A percentile compares a stretch with the other conserved stretches of the same genome.
These are phyloP conservation scores for Clarias laeviceps DNA, from an alignment of 2,797 vertebrate genomes.

Conservation along the genomic window DNA sequence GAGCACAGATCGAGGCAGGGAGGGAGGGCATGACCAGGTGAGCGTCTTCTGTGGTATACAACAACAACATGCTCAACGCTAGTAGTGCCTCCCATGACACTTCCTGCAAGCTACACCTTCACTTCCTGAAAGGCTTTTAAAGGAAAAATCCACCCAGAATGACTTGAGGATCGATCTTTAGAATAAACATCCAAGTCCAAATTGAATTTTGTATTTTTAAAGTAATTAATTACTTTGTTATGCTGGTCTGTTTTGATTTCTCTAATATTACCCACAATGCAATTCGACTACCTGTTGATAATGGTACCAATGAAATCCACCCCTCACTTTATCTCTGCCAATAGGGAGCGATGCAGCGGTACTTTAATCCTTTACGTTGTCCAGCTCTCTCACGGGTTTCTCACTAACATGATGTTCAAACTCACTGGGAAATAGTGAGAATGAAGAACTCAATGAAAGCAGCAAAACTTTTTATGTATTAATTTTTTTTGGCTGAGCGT, in stretches of 20 bases:
- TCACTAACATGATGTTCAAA: not conserved
- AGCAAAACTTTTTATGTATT: too few species aligned
- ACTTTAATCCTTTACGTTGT: not conserved
- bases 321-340: not conserved
- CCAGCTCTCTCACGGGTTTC: not conserved
- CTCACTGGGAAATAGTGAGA: not conserved
- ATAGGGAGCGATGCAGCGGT: not conserved
- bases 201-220: not conserved
- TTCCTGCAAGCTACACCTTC: slow-evolving; percentile 57
- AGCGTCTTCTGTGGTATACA: slow-evolving; percentile 83
- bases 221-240: not conserved
- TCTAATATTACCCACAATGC: not conserved
- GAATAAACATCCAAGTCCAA: not conserved
- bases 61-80: slow-evolving; percentile 82
- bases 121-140: not conserved
- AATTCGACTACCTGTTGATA: not conserved
- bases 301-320: not conserved
- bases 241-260: not conserved
- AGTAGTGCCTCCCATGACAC: slow-evolving; percentile 42
- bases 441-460: too few species aligned
- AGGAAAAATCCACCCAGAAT: slow-evolving; percentile 14
- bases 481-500: too few species aligned
- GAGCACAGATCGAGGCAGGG: slow-evolving; percentile 85
- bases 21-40: slow-evolving; percentile 87
- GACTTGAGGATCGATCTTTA: not conserved